Evolutionary conservation across 2,113 vertebrate genomes (phyloP).

Genomic region (Hipposideros armiger): DNA sequence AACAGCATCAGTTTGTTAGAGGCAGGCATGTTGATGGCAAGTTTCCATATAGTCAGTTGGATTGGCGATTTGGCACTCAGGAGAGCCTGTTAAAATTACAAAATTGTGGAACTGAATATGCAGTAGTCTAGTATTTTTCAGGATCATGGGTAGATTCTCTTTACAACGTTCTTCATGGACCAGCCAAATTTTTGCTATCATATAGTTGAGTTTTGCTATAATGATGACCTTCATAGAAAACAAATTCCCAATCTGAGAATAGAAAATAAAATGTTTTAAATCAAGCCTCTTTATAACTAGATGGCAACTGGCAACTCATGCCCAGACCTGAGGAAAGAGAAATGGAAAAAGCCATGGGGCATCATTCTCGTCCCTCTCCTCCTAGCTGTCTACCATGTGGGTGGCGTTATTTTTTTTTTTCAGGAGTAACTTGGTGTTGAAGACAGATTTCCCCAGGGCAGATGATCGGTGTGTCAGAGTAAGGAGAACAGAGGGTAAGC

Average conservation of each 20-base stretch:
- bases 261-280: constrained; percentile 10
- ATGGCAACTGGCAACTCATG: background rate
- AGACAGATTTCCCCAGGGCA: background rate
- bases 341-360: rapidly evolving
- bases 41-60: background rate
- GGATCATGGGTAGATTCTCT: background rate
- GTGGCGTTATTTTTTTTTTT: background rate
- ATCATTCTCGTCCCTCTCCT: background rate
- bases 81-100: background rate
- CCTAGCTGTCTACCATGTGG: rapidly evolving
- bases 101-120: background rate
- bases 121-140: background rate
- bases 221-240: background rate
- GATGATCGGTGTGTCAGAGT: background rate
- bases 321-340: background rate
- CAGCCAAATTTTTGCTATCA: background rate
- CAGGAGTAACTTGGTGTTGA: background rate
- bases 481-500: background rate
- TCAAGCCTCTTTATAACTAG: background rate
- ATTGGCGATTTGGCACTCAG: background rate
- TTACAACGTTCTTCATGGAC: background rate
- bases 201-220: background rate
- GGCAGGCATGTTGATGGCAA: background rate
- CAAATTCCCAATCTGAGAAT: background rate
- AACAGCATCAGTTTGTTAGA: background rate